Percentiles rank a stretch among this genome's conserved stretches.
These are phyloP conservation scores for Hippocampus comes DNA, from an alignment of 2,113 vertebrate species.

Conservation along the genomic window DNA sequence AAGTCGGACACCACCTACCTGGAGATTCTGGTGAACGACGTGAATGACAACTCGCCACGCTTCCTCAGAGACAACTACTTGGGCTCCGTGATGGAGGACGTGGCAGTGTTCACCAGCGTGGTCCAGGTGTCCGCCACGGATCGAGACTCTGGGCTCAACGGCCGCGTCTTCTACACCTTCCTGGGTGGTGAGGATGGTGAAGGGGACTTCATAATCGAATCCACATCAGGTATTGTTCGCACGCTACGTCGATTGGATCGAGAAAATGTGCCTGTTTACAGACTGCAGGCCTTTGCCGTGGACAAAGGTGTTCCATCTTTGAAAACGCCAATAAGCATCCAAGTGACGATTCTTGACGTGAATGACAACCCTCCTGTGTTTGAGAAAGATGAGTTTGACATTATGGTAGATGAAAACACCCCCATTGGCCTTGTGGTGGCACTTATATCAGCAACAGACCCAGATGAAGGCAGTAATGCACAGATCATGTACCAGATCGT, in stretches of 20 bases:
- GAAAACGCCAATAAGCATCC: conserved; percentile 82
- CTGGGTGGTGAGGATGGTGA: conserved; percentile 90
- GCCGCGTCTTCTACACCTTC: conserved; percentile 92
- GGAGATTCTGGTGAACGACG: conserved; percentile 92
- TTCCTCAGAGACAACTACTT: conserved; percentile 86
- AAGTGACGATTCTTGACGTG: conserved; percentile 85
- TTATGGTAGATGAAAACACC: conserved; percentile 93
- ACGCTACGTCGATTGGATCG: conserved; percentile 87
- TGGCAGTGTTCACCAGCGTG: conserved; percentile 87
- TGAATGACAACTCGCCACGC: conserved; percentile 91
- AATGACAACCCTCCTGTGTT: conserved; percentile 96
- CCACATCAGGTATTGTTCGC: conserved; percentile 90
- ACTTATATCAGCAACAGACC: conserved; percentile 86
- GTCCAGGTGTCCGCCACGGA: conserved; percentile 91
- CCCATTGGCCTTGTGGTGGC: conserved; percentile 90
- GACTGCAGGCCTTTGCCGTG: conserved; percentile 80
- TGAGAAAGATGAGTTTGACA: conserved; percentile 88
- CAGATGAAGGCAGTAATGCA: conserved; percentile 92
- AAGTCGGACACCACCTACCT: conserved; percentile 97
- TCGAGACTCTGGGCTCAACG: conserved; percentile 87
- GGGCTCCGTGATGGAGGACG: conserved; percentile 88
- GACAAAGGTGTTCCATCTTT: conserved; percentile 87
- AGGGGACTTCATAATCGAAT: conserved; percentile 92
- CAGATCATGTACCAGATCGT: conserved; percentile 99
- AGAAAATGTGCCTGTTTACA: conserved; percentile 85